phyloP scores from a whole-genome alignment of 2,797 vertebrate genomes.

The Phaenicophaeus curvirostris region DNA sequence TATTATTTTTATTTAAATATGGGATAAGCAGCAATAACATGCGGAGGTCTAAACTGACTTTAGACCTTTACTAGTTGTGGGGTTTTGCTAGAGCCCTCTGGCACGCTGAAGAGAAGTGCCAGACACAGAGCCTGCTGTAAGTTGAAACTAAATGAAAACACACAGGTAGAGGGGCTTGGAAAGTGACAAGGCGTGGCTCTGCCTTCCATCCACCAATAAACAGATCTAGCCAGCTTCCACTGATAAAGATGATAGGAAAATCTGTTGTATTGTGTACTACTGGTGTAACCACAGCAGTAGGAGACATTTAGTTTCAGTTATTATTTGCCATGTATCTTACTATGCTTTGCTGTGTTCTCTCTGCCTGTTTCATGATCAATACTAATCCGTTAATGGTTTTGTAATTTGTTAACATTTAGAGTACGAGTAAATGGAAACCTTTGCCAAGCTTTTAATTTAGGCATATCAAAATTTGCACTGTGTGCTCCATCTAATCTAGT shows the following conservation, averaged over 20 bases:
- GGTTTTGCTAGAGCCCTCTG: neutral
- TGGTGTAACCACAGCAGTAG: neutral
- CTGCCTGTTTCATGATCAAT: neutral
- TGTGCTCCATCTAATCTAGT: neutral
- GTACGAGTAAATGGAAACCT: neutral
- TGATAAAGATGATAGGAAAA: neutral
- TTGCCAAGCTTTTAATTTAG: neutral
- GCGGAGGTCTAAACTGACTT: neutral
- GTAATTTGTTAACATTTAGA: neutral
- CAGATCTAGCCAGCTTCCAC: neutral
- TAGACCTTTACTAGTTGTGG: neutral
- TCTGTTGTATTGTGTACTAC: neutral
- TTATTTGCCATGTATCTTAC: neutral
- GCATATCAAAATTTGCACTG: neutral
- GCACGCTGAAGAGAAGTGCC: neutral
- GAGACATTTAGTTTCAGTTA: neutral
- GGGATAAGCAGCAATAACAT: neutral
- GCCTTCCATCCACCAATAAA: neutral
- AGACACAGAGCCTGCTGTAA: neutral
- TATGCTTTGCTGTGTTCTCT: neutral
- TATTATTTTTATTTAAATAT: neutral
- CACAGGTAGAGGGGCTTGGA: neutral
- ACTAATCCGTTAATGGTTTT: no score
- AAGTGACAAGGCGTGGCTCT: neutral
- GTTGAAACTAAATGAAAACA: neutral